phyloP scores from a whole-genome alignment of 92 coral and sea anemone species.

The Ricordea florida region DNA sequence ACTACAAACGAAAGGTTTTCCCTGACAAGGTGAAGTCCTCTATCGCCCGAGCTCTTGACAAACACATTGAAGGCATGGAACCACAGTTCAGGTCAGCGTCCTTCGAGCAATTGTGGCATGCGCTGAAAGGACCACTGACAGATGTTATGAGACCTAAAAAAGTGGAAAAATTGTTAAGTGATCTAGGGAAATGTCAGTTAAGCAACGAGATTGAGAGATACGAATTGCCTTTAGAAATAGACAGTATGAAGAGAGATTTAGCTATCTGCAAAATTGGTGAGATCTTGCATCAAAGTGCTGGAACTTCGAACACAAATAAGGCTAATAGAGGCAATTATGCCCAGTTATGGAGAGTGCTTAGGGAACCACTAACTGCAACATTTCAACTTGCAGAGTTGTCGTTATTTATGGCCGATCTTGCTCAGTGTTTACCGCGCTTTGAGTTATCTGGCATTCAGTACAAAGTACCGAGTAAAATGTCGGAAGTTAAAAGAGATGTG shows the following conservation, averaged over 20 bases:
- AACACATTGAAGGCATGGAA: conserved; percentile 87
- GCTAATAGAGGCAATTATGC: conserved; percentile 1
- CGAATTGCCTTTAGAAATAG: conserved; percentile 54
- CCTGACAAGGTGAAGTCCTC: conserved; percentile 57
- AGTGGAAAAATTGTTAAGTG: conserved; percentile 20
- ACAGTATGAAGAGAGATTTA: conserved; percentile 65
- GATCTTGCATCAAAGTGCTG: conserved; percentile 45
- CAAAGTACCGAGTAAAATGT: conserved; percentile 79
- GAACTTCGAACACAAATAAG: neutral
- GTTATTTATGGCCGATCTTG: conserved; percentile 56
- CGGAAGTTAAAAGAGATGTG: conserved; percentile 81
- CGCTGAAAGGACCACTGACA: conserved; percentile 73
- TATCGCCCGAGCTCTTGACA: conserved; percentile 54
- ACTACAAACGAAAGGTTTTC: conserved; percentile 51
- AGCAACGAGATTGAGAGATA: conserved; percentile 27
- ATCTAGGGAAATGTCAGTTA: conserved; percentile 54
- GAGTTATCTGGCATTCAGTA: conserved; percentile 82
- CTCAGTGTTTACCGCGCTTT: conserved; percentile 73
- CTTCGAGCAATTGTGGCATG: conserved; percentile 77
- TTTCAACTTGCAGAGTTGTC: conserved; percentile 60
- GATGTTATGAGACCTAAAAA: conserved; percentile 63
- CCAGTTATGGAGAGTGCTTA: conserved; percentile 65
- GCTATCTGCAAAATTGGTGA: conserved; percentile 81
- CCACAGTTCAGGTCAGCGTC: conserved; percentile 89
- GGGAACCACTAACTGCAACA: conserved; percentile 69